A percentile compares a stretch with the other conserved stretches of the same genome.
Evolutionary conservation across 2,113 vertebrate species (phyloP).

Genomic region (Condylura cristata): DNA sequence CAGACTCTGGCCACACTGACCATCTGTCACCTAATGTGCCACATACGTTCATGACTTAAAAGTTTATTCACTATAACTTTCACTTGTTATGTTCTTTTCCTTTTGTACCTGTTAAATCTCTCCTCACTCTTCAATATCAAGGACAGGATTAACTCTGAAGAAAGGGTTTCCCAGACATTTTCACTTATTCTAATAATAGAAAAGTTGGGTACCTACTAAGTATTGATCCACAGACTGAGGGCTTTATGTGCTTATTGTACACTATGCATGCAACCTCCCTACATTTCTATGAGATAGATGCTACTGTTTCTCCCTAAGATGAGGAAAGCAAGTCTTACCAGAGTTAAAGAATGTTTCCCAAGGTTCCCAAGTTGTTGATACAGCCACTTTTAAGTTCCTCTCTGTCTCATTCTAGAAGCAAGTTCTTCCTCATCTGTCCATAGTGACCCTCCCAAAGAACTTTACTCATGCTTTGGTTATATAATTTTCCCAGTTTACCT

Average conservation of each 20-base stretch:
- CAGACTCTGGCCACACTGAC: not conserved
- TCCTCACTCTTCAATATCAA: slow-evolving; percentile 15
- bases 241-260: not conserved
- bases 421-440: not conserved
- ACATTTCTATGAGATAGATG: not conserved
- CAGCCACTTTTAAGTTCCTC: not conserved
- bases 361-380: not conserved
- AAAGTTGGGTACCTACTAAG: not conserved
- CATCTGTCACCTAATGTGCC: not conserved
- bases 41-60: not conserved
- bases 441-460: not conserved
- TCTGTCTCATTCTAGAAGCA: not conserved
- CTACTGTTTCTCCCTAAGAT: not conserved
- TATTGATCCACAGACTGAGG: not conserved
- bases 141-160: not conserved
- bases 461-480: not conserved
- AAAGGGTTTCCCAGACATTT: not conserved
- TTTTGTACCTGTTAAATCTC: not conserved
- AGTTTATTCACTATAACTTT: not conserved
- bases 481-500: not conserved
- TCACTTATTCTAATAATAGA: not conserved
- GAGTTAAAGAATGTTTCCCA: not conserved
- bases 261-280: not conserved
- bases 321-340: not conserved
- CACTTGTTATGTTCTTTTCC: not conserved